Evolutionary conservation across 2,888 invertebrate species (phyloP).

Genomic region (Rhingia campestris): DNA sequence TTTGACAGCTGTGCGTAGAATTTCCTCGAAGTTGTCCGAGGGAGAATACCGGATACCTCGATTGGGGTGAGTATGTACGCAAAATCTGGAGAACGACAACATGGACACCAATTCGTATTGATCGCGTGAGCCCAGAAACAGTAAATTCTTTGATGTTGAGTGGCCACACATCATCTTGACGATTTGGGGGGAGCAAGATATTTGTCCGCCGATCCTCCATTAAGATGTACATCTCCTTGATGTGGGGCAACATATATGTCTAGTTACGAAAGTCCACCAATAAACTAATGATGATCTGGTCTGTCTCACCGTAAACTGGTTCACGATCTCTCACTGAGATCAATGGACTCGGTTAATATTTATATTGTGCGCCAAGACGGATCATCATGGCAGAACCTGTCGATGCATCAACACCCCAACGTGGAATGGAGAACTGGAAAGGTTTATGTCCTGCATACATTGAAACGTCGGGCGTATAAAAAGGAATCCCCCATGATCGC

Average conservation of each 20-base stretch:
- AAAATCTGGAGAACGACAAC: constrained; percentile 85
- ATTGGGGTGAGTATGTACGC: no score
- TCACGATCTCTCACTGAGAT: constrained; percentile 90
- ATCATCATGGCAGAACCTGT: constrained; percentile 85
- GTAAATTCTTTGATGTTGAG: constrained; percentile 90
- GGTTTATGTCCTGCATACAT: constrained; percentile 89
- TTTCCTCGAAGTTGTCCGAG: no score
- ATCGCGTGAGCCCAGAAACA: no score
- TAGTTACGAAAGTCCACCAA: constrained; percentile 93
- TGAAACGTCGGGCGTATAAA: constrained; percentile 91
- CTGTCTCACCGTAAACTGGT: constrained; percentile 92
- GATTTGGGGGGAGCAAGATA: constrained; percentile 89
- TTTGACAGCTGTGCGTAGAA: no score
- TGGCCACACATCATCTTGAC: constrained; percentile 88
- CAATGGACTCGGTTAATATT: constrained; percentile 93
- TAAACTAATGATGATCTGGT: constrained; percentile 93
- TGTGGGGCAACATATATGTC: constrained; percentile 90
- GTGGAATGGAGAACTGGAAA: constrained; percentile 89
- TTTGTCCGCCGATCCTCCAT: constrained; percentile 92
- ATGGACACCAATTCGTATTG: constrained; percentile 85
- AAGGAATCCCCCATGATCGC: constrained; percentile 92
- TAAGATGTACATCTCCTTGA: constrained; percentile 90
- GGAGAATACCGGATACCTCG: no score
- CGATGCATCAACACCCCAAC: constrained; percentile 91
- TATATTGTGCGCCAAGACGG: constrained; percentile 91